Evolutionary conservation across 2,888 invertebrate genomes (phyloP), one percentile per base, ranked within the genome.

Genomic region (Drosophila maculinotata): DNA sequence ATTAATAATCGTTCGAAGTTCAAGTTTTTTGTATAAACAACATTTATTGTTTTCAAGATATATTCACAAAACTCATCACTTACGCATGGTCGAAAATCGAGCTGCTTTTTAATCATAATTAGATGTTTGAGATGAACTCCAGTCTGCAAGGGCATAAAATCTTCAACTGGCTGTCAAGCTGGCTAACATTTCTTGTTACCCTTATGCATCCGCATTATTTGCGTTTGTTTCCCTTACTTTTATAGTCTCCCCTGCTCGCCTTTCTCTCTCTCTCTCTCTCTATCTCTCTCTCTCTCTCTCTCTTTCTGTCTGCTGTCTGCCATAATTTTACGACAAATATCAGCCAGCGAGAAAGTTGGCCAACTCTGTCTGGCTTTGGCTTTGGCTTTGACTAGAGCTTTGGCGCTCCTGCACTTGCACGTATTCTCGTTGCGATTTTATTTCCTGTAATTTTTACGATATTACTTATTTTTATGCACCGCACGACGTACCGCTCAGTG

Each of bases 401-500:
- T 54, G 30, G 60, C 57, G 54, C 63, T 45, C 52, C 72, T 77
- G 80, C 78, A 81, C 77, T 79, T 75, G 83, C 85, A 81, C 84
- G 71, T 85, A 79, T 81, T 84, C 79, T 71, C 69, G 85, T 81
- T 71, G 71, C 81, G 69, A 79, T 79, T 83, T 83, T 85, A 83
- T 83, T 83, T 83, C 83, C 83, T 83, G 83, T 76, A 85, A 83
- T 83, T 85, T 80, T 85, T 69, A 85, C 83, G 86, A 82, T 85
- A 85, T 83, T 83, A 85, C 86, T 83, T 83, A 85, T 79, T 83
- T 83, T 83, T 82, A 83, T 83, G 81, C 80, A 82, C 69, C 78
- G 57, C 86, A 85, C 86, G 76, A 69, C 76, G 65, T 63, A 69
- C 60, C 49, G 49, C 23, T 36, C 35, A 15, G 60, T 53, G 56